Conservation (phyloP, 2,888 invertebrate genomes). For the Eupithecia insigniata region DNA sequence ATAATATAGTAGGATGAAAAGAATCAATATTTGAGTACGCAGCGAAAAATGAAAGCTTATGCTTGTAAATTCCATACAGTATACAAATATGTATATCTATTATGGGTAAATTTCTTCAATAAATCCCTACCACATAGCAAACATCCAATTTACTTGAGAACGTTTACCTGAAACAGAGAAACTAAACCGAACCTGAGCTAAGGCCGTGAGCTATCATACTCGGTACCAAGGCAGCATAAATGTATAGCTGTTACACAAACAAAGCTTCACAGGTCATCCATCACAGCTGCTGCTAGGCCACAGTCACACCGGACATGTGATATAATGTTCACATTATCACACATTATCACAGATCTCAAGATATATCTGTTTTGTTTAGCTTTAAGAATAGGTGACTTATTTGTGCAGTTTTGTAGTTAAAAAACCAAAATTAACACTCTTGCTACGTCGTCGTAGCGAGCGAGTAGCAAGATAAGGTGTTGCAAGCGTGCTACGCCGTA, state of each 20-base stretch:
- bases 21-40: too few species aligned
- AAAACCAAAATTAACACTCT: not conserved
- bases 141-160: not conserved
- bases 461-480: not conserved
- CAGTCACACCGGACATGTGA: slow-evolving; percentile 27
- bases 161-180: slow-evolving; percentile 2
- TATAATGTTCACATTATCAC: not conserved
- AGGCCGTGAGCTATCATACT: slow-evolving; percentile 40
- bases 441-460: not conserved
- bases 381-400: not conserved
- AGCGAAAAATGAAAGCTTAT: too few species aligned
- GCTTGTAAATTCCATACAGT: not conserved
- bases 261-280: slow-evolving; percentile 46
- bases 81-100: too few species aligned
- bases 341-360: not conserved
- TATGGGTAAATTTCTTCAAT: not conserved
- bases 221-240: slow-evolving; percentile 43
- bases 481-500: not conserved
- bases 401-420: not conserved
- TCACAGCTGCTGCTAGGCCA: slow-evolving; percentile 34
- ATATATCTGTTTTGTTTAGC: not conserved
- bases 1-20: too few species aligned
- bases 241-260: slow-evolving; percentile 47
- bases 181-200: slow-evolving; percentile 23
- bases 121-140: not conserved